These are phyloP conservation scores for Lepidocyrtinus sp. DNA, from an alignment of 2,888 invertebrate species.

Conservation along the genomic window DNA sequence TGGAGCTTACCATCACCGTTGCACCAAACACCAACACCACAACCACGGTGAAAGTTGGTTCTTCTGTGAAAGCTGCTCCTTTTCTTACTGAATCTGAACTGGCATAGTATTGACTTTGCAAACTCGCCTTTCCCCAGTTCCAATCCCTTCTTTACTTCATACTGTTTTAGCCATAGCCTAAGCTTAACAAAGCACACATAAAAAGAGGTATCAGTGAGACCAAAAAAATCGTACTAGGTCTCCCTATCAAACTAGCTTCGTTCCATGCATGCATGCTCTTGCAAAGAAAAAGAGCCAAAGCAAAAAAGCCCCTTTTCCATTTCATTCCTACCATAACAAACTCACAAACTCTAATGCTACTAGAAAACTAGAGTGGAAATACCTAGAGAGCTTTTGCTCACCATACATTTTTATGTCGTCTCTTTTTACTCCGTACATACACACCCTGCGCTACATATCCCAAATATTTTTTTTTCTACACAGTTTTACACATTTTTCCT, in stretches of 20 bases:
- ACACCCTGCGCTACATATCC: neutral
- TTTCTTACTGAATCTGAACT: slow-evolving; percentile 40
- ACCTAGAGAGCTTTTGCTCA: slow-evolving; percentile 12
- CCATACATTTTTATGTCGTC: neutral
- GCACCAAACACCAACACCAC: slow-evolving; percentile 9
- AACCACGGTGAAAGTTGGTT: slow-evolving; percentile 45
- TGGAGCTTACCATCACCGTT: neutral
- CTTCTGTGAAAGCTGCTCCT: slow-evolving; percentile 56
- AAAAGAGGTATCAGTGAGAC: too few relatives aligned
- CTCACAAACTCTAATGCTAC: neutral
- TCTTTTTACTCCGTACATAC: neutral
- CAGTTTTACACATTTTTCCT: slow-evolving; percentile 7
- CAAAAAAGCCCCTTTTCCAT: too few relatives aligned
- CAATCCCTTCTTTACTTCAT: slow-evolving; percentile 24
- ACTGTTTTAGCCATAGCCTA: too few relatives aligned
- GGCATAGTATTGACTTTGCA: neutral
- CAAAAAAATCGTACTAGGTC: too few relatives aligned
- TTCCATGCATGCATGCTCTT: too few relatives aligned
- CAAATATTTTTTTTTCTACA: slow-evolving; percentile 4
- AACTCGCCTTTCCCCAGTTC: slow-evolving; percentile 48
- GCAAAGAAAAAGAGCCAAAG: too few relatives aligned
- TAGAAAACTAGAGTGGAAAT: slow-evolving; percentile 11
- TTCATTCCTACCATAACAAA: neutral
- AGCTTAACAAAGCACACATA: too few relatives aligned
- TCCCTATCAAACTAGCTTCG: too few relatives aligned